Conservation (phyloP, 2,797 vertebrate genomes). For the Loris lydekkerianus region DNA sequence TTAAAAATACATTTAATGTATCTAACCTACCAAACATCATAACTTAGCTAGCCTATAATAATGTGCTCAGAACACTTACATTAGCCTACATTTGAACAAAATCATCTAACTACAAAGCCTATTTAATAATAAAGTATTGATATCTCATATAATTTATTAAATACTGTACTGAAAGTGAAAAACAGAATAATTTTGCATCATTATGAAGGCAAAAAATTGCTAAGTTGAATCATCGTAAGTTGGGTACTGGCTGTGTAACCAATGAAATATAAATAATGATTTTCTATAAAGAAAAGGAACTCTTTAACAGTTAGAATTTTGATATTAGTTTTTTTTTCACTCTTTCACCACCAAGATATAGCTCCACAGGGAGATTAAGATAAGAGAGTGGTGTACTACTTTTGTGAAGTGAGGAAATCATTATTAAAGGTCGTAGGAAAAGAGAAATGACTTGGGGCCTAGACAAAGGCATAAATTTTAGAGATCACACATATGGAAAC, state of each 20-base stretch:
- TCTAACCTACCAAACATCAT: neutral
- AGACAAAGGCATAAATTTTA: neutral
- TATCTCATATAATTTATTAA: neutral
- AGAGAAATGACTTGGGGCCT: neutral
- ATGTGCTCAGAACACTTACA: neutral
- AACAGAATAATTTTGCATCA: neutral
- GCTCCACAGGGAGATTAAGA: neutral
- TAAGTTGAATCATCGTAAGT: neutral
- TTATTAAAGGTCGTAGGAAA: too few species aligned
- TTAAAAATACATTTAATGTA: neutral
- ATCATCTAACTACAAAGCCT: neutral
- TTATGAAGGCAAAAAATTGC: neutral
- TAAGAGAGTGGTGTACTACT: neutral
- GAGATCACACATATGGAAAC: neutral
- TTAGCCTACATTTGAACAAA: neutral
- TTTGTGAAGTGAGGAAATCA: neutral
- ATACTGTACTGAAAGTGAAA: neutral
- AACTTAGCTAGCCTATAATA: neutral
- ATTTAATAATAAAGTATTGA: neutral
- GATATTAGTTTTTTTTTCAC: neutral
- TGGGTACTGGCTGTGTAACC: neutral
- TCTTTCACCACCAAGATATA: accelerated
- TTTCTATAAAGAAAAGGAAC: neutral
- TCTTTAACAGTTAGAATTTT: neutral
- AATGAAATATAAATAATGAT: neutral